Evolutionary conservation across 2,113 vertebrate species (phyloP).

Genomic region (Thomomys bottae): DNA sequence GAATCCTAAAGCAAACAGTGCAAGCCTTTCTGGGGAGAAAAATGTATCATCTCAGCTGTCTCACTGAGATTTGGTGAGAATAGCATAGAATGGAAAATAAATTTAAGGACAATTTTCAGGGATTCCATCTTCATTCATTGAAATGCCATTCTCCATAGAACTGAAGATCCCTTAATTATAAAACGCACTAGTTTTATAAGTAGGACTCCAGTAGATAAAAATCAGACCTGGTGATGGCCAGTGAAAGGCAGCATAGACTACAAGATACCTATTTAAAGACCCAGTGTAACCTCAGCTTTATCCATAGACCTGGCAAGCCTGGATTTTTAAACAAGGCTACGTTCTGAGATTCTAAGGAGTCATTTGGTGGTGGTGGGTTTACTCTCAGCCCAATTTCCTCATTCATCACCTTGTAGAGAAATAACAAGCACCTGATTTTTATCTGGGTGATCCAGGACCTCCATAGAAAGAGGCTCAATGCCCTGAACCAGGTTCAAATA

Average conservation of each 20-base stretch:
- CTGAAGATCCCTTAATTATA: not conserved
- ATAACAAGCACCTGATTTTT: not conserved
- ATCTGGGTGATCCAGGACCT: not conserved
- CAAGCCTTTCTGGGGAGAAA: conserved; percentile 8
- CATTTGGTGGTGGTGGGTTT: no score
- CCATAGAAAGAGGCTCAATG: not conserved
- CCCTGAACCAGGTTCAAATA: not conserved
- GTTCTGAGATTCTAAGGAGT: not conserved
- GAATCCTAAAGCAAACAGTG: conserved; percentile 12
- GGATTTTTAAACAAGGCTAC: not conserved
- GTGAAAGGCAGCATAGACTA: not conserved
- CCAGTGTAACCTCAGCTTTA: not conserved
- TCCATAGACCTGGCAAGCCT: not conserved
- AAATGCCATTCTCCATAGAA: conserved; percentile 1
- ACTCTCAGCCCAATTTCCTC: not conserved
- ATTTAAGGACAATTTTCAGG: not conserved
- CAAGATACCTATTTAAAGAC: not conserved
- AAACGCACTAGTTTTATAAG: conserved; percentile 7
- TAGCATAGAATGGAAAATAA: conserved; percentile 43
- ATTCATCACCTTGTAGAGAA: not conserved
- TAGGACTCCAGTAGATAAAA: not conserved
- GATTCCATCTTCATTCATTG: conserved; percentile 17
- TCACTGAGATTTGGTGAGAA: conserved; percentile 27
- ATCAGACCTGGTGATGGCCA: not conserved
- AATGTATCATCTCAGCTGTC: not conserved